Evolutionary conservation across 1,140 invertebrate genomes (phyloP).

Genomic region (Leptonema lineaticorne): DNA sequence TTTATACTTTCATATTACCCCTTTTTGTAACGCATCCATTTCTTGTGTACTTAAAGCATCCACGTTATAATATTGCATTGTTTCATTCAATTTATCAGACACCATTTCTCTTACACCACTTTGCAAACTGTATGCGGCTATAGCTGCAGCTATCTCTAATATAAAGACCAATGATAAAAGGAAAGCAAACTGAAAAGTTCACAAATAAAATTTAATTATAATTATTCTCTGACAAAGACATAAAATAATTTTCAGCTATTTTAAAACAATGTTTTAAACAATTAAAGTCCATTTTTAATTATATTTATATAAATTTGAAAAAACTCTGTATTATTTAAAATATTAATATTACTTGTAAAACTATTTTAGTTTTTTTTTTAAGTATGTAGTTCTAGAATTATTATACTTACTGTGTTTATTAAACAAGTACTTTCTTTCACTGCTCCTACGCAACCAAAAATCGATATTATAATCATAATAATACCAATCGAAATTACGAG

Average conservation of each 20-base stretch:
- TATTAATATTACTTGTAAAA: neutral
- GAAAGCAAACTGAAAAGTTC: conserved; percentile 71
- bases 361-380: conserved; percentile 33
- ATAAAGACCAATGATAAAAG: conserved; percentile 75
- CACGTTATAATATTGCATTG: conserved; percentile 59
- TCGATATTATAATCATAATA: conserved; percentile 74
- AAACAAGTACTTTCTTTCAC: conserved; percentile 80
- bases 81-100: conserved; percentile 58
- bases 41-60: conserved; percentile 54
- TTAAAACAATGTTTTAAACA: too few relatives aligned
- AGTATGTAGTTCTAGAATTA: conserved; percentile 46
- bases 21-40: conserved; percentile 67
- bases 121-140: conserved; percentile 74
- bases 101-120: conserved; percentile 61
- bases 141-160: conserved; percentile 77
- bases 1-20: conserved; percentile 50
- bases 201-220: conserved; percentile 1
- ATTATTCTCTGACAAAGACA: too few relatives aligned
- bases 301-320: too few relatives aligned
- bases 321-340: too few relatives aligned
- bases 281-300: conserved; percentile 1
- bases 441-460: conserved; percentile 81
- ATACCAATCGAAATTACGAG: conserved; percentile 75
- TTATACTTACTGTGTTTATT: conserved; percentile 69
- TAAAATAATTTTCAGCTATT: too few relatives aligned